Percentiles rank a stretch among this genome's conserved stretches.
Conservation (phyloP, 1,140 invertebrate genomes). For the Sipha flava region DNA sequence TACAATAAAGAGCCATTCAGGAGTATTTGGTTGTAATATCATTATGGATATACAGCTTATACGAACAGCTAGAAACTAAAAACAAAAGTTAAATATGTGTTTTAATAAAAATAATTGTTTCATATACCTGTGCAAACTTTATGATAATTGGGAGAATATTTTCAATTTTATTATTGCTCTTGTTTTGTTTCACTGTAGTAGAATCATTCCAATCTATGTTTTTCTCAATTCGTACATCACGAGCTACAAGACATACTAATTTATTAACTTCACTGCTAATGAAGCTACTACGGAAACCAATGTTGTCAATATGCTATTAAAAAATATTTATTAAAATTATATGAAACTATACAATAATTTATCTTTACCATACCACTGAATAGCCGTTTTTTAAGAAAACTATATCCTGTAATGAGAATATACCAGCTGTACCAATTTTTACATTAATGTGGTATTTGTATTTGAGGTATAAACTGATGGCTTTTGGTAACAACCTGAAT, state of each 20-base stretch:
- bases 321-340: not conserved
- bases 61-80: conserved; percentile 75
- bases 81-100: conserved; percentile 34
- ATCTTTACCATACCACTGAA: not conserved
- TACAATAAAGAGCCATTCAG: conserved; percentile 62
- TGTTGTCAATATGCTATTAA: conserved; percentile 72
- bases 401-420: conserved; percentile 26
- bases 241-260: conserved; percentile 70
- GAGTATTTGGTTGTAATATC: conserved; percentile 53
- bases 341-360: not conserved
- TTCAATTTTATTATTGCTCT: conserved; percentile 36
- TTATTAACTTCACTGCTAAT: conserved; percentile 84
- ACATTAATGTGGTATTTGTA: conserved; percentile 4
- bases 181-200: conserved; percentile 23
- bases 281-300: conserved; percentile 78
- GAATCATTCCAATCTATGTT: conserved; percentile 48
- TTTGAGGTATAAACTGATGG: conserved; percentile 16
- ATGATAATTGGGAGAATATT: conserved; percentile 41
- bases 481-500: conserved; percentile 19
- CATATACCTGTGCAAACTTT: conserved; percentile 61
- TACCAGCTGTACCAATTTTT: conserved; percentile 17
- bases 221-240: conserved; percentile 75
- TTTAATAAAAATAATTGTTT: not conserved
- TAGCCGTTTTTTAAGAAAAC: conserved; percentile 18
- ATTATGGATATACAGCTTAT: conserved; percentile 71